A percentile compares a stretch with the other conserved stretches of the same genome.
phyloP scores from a whole-genome alignment of 2,888 invertebrate genomes.

The Eupithecia dodoneata region DNA sequence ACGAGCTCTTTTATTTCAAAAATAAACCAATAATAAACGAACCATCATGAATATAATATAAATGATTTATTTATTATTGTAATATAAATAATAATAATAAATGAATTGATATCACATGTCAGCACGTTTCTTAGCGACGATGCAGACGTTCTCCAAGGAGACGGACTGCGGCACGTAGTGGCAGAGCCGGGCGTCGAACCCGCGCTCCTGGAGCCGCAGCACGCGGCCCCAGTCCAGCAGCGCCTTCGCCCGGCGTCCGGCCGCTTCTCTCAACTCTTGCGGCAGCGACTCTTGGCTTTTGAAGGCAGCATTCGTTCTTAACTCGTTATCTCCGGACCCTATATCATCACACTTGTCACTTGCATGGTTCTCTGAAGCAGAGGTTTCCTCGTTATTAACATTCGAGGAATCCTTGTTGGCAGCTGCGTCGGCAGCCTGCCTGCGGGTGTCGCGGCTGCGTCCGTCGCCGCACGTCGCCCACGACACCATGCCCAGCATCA shows the following conservation, averaged over 20 bases:
- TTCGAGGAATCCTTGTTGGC: too few relatives aligned
- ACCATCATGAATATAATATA: too few relatives aligned
- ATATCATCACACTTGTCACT: not conserved
- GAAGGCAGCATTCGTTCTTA: not conserved
- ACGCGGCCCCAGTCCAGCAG: conserved; percentile 91
- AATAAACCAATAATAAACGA: not conserved
- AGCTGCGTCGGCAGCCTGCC: too few relatives aligned
- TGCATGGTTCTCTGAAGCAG: not conserved
- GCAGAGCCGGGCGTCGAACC: conserved; percentile 85
- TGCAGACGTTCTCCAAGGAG: conserved; percentile 92
- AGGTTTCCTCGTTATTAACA: not conserved
- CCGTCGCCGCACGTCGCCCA: conserved; percentile 95
- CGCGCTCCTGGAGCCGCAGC: conserved; percentile 82
- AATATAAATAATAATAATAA: too few relatives aligned
- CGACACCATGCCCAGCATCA: conserved; percentile 92
- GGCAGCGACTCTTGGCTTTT: not conserved
- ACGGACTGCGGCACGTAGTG: conserved; percentile 86
- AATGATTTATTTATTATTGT: too few relatives aligned
- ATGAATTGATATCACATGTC: not conserved
- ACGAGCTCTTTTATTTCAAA: conserved; percentile 31
- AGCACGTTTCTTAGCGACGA: conserved; percentile 81
- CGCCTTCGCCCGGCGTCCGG: conserved; percentile 90
- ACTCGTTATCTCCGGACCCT: conserved; percentile 56
- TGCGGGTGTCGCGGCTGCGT: conserved; percentile 78
- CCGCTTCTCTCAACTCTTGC: conserved; percentile 49